phyloP scores from a whole-genome alignment of 2,888 invertebrate species.

The Calameuta filiformis region DNA sequence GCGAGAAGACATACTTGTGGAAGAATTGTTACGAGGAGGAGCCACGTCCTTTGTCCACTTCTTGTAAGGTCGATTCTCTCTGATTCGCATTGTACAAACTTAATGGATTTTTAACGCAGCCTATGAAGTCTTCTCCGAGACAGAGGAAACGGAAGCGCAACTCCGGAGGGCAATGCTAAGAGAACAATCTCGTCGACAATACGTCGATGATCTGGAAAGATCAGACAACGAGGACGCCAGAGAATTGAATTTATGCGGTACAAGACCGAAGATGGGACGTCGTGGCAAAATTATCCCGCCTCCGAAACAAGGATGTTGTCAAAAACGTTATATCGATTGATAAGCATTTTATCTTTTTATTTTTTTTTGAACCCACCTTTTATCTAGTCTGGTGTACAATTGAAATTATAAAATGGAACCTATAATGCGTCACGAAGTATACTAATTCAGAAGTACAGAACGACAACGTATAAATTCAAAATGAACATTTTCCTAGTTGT shows the following conservation, averaged over 20 bases:
- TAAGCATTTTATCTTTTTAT: background rate
- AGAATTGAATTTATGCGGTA: background rate
- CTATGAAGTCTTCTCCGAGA: background rate
- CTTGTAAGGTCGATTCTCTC: background rate
- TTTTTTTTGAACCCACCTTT: background rate
- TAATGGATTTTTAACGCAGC: background rate
- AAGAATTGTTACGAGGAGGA: constrained; percentile 4
- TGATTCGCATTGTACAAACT: background rate
- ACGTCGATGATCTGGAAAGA: background rate
- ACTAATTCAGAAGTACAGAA: background rate
- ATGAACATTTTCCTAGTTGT: background rate
- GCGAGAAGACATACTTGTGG: constrained; percentile 17
- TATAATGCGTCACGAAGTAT: background rate
- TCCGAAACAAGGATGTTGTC: background rate
- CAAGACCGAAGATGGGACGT: background rate
- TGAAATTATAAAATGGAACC: background rate
- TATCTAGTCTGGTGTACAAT: background rate
- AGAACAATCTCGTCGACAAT: background rate
- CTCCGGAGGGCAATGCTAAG: background rate
- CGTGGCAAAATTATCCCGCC: background rate
- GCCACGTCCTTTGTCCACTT: background rate
- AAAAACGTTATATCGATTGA: background rate
- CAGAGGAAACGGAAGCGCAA: background rate
- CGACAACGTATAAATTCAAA: background rate
- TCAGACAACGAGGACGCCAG: background rate